Conservation (phyloP, 2,888 invertebrate species). For the Aphodius sticticus region DNA sequence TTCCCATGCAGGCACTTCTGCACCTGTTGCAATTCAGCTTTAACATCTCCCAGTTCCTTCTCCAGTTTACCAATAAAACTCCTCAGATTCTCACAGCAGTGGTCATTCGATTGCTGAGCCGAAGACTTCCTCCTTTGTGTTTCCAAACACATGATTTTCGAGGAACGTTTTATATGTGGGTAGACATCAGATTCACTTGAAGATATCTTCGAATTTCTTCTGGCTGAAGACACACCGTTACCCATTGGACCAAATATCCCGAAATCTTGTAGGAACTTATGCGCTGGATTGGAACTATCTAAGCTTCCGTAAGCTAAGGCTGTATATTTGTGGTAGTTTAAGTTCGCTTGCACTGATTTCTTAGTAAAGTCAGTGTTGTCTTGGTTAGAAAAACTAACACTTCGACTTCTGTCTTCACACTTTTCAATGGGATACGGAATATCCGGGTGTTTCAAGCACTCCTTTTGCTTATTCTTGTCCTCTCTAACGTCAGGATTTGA, state of each 20-base stretch:
- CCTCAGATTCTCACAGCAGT: conserved; percentile 58
- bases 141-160: conserved; percentile 47
- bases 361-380: conserved; percentile 35
- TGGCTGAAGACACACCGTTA: conserved; percentile 52
- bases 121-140: conserved; percentile 45
- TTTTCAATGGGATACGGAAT: conserved; percentile 54
- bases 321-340: conserved; percentile 52
- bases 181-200: conserved; percentile 48
- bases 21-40: conserved; percentile 65
- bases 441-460: conserved; percentile 56
- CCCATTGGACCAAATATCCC: conserved; percentile 58
- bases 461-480: conserved; percentile 27
- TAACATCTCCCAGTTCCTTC: conserved; percentile 61
- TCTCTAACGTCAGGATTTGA: conserved; percentile 46
- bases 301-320: conserved; percentile 50
- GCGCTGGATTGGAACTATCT: conserved; percentile 51
- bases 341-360: conserved; percentile 44
- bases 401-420: conserved; percentile 39
- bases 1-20: conserved; percentile 64
- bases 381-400: conserved; percentile 29
- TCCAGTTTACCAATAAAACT: conserved; percentile 60
- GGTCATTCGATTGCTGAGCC: conserved; percentile 40
- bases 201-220: conserved; percentile 47
- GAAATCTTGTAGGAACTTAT: conserved; percentile 57
- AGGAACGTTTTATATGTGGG: conserved; percentile 15